These are phyloP conservation scores for Liasis olivaceus DNA, from an alignment of 2,797 vertebrate genomes.

Conservation along the genomic window DNA sequence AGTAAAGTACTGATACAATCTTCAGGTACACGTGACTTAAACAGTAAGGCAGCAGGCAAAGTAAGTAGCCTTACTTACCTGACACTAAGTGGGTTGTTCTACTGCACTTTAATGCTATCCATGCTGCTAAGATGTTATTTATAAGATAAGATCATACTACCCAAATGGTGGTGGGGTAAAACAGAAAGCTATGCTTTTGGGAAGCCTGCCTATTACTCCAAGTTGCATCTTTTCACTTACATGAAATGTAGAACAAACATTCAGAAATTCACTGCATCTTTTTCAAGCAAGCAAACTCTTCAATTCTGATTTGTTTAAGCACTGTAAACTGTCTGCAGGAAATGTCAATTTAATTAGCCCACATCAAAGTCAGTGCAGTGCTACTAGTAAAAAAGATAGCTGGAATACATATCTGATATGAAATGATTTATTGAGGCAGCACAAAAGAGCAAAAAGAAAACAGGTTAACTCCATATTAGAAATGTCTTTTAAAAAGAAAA, in stretches of 20 bases:
- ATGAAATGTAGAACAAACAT: conserved; percentile 22
- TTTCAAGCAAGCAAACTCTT: conserved; percentile 42
- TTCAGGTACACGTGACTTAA: conserved; percentile 29
- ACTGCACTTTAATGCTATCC: conserved; percentile 10
- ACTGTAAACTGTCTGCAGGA: conserved; percentile 40
- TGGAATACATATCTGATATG: conserved; percentile 21
- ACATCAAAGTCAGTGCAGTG: conserved; percentile 55
- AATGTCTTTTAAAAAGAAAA: conserved; percentile 1
- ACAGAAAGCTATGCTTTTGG: conserved; percentile 14
- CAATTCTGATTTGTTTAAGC: conserved; percentile 36
- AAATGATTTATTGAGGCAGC: conserved; percentile 31
- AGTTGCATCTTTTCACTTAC: conserved; percentile 3
- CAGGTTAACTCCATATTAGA: not conserved
- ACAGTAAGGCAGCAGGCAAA: conserved; percentile 48
- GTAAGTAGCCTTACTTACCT: conserved; percentile 36
- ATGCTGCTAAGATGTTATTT: conserved; percentile 10
- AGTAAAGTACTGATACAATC: conserved; percentile 64
- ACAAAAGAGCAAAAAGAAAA: not conserved
- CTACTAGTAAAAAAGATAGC: conserved; percentile 31
- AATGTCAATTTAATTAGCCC: conserved; percentile 50
- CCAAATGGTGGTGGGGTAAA: not conserved
- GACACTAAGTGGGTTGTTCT: not conserved
- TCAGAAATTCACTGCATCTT: conserved; percentile 36
- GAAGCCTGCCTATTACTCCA: not conserved
- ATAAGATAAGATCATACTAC: conserved; percentile 1